phyloP scores from a whole-genome alignment of 2,888 invertebrate species.

The Ditylenchus weischeri region DNA sequence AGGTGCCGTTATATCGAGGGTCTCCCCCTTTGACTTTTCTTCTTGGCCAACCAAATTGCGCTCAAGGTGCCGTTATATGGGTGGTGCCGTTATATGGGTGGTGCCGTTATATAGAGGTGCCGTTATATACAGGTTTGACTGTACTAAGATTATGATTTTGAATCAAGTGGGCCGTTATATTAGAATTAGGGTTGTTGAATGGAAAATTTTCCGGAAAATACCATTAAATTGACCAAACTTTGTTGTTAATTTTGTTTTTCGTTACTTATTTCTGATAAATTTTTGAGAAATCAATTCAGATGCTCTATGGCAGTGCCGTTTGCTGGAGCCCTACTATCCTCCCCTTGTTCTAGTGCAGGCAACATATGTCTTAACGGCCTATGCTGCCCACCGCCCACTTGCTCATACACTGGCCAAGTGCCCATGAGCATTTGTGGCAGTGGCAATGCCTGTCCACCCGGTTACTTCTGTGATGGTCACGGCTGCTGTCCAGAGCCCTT shows the following conservation, averaged over 20 bases:
- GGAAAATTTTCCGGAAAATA: too few species aligned
- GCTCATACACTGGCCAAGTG: constrained; percentile 41
- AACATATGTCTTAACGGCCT: constrained; percentile 52
- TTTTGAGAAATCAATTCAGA: background rate
- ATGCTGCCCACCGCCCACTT: constrained; percentile 53
- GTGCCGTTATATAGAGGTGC: too few species aligned
- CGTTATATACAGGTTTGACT: too few species aligned
- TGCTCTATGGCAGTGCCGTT: background rate
- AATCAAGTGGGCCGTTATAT: too few species aligned
- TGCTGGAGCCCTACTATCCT: background rate
- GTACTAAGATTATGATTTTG: too few species aligned
- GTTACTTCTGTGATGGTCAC: constrained; percentile 51
- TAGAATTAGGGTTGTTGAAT: too few species aligned
- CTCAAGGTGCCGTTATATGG: too few species aligned
- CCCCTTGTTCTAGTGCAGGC: background rate
- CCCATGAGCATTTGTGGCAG: constrained; percentile 50
- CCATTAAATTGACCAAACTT: constrained; percentile 13
- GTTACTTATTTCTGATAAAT: constrained; percentile 29
- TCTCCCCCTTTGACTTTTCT: too few species aligned
- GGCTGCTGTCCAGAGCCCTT: constrained; percentile 57
- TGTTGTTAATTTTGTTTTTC: constrained; percentile 37
- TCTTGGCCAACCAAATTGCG: too few species aligned
- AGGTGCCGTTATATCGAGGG: too few species aligned
- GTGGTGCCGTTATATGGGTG: too few species aligned
- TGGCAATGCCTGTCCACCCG: constrained; percentile 52